Percentiles rank a stretch among this genome's conserved stretches.
phyloP scores from a whole-genome alignment of 2,797 vertebrate species.

The Synaphobranchus kaupii region DNA sequence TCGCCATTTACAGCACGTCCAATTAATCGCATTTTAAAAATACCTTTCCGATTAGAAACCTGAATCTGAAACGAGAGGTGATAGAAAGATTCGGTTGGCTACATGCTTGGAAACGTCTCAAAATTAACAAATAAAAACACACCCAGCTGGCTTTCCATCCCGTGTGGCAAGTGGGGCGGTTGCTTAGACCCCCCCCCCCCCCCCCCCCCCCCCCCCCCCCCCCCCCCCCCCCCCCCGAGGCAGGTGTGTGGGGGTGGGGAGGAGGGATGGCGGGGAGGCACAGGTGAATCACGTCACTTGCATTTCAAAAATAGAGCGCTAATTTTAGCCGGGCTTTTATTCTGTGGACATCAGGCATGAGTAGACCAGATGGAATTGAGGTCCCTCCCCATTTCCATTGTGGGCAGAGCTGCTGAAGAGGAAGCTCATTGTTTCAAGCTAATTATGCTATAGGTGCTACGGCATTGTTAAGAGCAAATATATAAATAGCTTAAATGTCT shows the following conservation, averaged over 20 bases:
- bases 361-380: background rate
- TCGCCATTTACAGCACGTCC: background rate
- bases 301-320: background rate
- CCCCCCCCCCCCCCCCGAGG: background rate
- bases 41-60: background rate
- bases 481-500: slow-evolving; percentile 2
- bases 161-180: background rate
- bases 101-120: background rate
- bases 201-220: background rate
- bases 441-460: background rate
- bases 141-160: background rate
- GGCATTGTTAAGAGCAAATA: slow-evolving; percentile 4
- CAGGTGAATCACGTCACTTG: slow-evolving; percentile 16
- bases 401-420: background rate
- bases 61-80: background rate
- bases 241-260: slow-evolving; percentile 1
- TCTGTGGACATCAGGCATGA: slow-evolving; percentile 7
- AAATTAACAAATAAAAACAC: background rate
- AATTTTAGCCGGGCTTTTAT: background rate
- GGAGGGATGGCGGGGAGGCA: background rate
- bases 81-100: background rate
- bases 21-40: background rate
- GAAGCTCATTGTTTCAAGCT: background rate
- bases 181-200: background rate
- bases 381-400: background rate